phyloP scores from a whole-genome alignment of 2,113 vertebrate species.

The Percina caprodes region DNA sequence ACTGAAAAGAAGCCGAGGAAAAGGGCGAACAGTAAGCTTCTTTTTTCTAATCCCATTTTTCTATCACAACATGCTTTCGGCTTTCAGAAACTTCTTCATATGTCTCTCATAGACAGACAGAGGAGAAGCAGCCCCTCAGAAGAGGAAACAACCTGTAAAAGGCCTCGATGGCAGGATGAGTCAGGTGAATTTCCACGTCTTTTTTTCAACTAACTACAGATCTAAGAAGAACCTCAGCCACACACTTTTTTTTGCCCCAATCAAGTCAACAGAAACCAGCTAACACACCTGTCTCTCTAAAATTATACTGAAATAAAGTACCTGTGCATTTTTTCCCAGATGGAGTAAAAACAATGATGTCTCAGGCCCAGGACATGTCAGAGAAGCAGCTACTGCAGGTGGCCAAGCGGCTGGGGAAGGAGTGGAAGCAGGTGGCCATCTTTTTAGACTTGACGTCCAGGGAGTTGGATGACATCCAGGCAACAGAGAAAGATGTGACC shows the following conservation, averaged over 20 bases:
- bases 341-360: slow-evolving; percentile 35
- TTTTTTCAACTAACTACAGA: background rate
- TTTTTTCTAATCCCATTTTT: too few relatives aligned
- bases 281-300: background rate
- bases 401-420: slow-evolving; percentile 81
- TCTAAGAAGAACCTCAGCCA: background rate
- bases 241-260: background rate
- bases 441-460: slow-evolving; percentile 79
- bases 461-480: slow-evolving; percentile 82
- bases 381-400: slow-evolving; percentile 85
- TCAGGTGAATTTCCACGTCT: slow-evolving; percentile 75
- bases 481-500: slow-evolving; percentile 72
- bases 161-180: slow-evolving; percentile 55
- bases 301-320: slow-evolving; percentile 13
- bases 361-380: slow-evolving; percentile 64
- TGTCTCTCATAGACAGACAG: slow-evolving; percentile 59
- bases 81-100: background rate
- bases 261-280: background rate
- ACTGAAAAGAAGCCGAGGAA: slow-evolving; percentile 63
- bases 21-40: slow-evolving; percentile 66
- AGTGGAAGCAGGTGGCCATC: slow-evolving; percentile 86
- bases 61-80: background rate
- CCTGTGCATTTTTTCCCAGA: slow-evolving; percentile 68
- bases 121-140: slow-evolving; percentile 75
- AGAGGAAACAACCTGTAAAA: slow-evolving; percentile 80